These are phyloP conservation scores for Macrosiphum euphorbiae DNA, from an alignment of 2,888 invertebrate genomes.

Conservation along the genomic window DNA sequence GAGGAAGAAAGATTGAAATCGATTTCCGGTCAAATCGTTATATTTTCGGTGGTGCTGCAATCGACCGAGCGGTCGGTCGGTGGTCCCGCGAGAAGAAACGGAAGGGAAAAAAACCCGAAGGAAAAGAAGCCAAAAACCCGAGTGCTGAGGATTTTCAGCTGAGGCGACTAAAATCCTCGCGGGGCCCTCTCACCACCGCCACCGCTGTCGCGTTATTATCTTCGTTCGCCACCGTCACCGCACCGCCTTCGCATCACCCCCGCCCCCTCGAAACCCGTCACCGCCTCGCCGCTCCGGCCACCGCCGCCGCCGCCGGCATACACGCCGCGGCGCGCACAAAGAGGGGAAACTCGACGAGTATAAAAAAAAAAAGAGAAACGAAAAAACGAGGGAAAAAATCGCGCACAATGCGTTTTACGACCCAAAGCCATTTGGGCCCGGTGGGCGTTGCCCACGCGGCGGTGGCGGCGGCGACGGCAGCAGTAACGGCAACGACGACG, in stretches of 20 bases:
- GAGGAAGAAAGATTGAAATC: slow-evolving; percentile 35
- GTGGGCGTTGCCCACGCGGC: slow-evolving; percentile 53
- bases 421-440: slow-evolving; percentile 42
- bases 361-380: slow-evolving; percentile 17
- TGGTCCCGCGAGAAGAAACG: slow-evolving; percentile 37
- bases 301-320: not conserved
- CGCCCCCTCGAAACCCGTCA: not conserved
- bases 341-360: slow-evolving; percentile 24
- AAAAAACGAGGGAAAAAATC: slow-evolving; percentile 28
- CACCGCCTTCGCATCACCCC: not conserved
- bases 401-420: slow-evolving; percentile 63
- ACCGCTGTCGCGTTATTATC: slow-evolving; percentile 17
- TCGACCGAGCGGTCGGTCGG: not conserved
- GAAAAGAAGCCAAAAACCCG: slow-evolving; percentile 55
- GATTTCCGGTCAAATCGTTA: slow-evolving; percentile 61
- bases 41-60: slow-evolving; percentile 23
- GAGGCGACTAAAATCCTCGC: slow-evolving; percentile 59
- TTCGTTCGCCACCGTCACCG: slow-evolving; percentile 13
- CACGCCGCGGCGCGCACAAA: not conserved
- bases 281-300: not conserved
- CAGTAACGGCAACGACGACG: not conserved
- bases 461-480: not conserved
- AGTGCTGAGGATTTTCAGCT: slow-evolving; percentile 54
- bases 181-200: slow-evolving; percentile 7
- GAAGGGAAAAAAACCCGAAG: slow-evolving; percentile 2